Evolutionary conservation across 2,113 vertebrate species (phyloP), one percentile per base, ranked within the genome.

Genomic region (Oncorhynchus gorbuscha): DNA sequence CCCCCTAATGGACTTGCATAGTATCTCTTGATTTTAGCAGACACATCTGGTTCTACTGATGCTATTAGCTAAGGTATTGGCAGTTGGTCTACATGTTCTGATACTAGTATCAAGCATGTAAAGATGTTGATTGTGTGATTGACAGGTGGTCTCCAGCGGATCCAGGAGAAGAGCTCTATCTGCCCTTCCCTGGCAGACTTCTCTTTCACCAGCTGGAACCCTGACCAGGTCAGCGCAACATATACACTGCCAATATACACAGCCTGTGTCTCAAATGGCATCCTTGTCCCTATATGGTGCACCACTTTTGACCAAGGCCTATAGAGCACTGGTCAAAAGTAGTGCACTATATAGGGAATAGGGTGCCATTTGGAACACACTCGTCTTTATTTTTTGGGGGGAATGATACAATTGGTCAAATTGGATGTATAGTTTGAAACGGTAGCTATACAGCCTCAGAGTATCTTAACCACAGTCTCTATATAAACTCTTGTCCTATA

Each of bases 171-270:
- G 55, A 90, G 82, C 45, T 91, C 79, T 76, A 94, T 99, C 86
- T 98, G 96, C 87, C 96, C 97, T 3, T 95, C 97, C 0, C 89
- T 99, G 88, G 90, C 94, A 3, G 94, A 95, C 39, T 99, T 99
- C 90, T 95, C 92, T 80, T 96, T 98, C 74, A 95, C 94, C 1
- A 88, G 94, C 30, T 96, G 96, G 96, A 94, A 92, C 62, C 94
- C 95, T 0, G 82, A 94, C 0, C 94, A 99, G 95, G 97, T 99
- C 76, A 86, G 85, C 73, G 4, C 48, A 49, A 69, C 22, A 32
- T 35, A 6, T 0, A 0, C 18, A 58, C 55, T 58, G 55, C 4
- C 18, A 14, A 58, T 20, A 58, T 20, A 58, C 20, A 22, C n/a
- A n/a, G 59, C 59, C 5, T 62, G 20, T 62, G 20, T 62, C n/a